phyloP scores from a whole-genome alignment of 2,888 invertebrate species.

The Pyrochroa serraticornis region DNA sequence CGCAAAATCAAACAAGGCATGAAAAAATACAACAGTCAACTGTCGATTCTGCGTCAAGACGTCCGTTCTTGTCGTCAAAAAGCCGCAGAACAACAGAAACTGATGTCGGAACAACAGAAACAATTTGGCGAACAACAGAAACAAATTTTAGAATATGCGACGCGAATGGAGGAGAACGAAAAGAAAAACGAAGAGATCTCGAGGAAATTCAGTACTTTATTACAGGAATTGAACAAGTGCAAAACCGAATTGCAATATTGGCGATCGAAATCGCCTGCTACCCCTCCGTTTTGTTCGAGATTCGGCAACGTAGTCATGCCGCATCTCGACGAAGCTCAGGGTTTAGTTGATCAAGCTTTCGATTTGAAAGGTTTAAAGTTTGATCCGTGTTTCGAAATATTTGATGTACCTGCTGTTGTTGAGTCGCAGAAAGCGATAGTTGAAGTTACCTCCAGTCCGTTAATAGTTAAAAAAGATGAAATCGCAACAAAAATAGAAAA shows the following conservation, averaged over 20 bases:
- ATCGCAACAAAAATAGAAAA: background rate
- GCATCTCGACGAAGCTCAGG: constrained; percentile 66
- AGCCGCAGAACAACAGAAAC: constrained; percentile 84
- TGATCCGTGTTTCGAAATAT: constrained; percentile 35
- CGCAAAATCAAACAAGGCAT: constrained; percentile 83
- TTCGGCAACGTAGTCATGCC: constrained; percentile 70
- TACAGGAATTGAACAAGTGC: constrained; percentile 89
- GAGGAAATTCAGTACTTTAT: constrained; percentile 84
- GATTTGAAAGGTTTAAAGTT: constrained; percentile 61
- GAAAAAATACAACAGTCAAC: constrained; percentile 85
- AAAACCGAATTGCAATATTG: constrained; percentile 91
- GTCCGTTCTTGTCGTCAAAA: constrained; percentile 81
- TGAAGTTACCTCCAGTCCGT: background rate
- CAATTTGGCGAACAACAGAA: constrained; percentile 76
- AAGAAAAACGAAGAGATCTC: constrained; percentile 91
- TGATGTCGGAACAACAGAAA: constrained; percentile 78
- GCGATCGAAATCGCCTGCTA: constrained; percentile 86
- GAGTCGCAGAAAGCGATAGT: background rate
- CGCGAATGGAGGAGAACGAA: constrained; percentile 86
- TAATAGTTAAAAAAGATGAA: constrained; percentile 22
- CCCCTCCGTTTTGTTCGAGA: constrained; percentile 72
- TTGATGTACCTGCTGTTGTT: constrained; percentile 4
- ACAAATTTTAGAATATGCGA: constrained; percentile 79
- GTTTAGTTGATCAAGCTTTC: constrained; percentile 65
- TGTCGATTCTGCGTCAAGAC: constrained; percentile 79